Percentiles rank a stretch among this genome's conserved stretches.
These are phyloP conservation scores for Zhuqinia jingwanae DNA, from an alignment of 2,888 invertebrate species.

Conservation along the genomic window DNA sequence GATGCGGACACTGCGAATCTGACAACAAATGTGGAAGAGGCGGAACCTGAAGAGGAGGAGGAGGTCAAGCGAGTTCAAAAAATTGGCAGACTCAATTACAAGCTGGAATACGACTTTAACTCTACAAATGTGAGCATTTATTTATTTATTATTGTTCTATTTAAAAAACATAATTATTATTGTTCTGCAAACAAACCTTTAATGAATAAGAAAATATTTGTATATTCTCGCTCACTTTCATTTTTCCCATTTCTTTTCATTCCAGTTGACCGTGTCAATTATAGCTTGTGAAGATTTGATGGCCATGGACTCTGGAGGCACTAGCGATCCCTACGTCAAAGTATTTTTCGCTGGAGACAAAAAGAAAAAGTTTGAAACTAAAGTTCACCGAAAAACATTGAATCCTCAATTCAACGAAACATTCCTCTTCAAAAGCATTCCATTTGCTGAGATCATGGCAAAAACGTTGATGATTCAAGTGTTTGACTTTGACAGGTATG, in stretches of 20 bases:
- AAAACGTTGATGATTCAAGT: slow-evolving; percentile 78
- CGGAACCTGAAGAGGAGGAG: slow-evolving; percentile 74
- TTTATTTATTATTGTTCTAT: not conserved
- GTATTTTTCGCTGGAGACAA: slow-evolving; percentile 78
- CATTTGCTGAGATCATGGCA: slow-evolving; percentile 79
- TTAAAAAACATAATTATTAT: too few relatives aligned
- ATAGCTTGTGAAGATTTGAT: slow-evolving; percentile 77
- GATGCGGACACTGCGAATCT: slow-evolving; percentile 74
- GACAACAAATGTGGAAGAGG: slow-evolving; percentile 74
- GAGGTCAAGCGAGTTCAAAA: slow-evolving; percentile 75
- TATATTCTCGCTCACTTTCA: not conserved
- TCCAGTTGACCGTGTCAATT: slow-evolving; percentile 77
- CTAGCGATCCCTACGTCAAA: slow-evolving; percentile 78
- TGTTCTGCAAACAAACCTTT: too few relatives aligned
- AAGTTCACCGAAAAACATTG: slow-evolving; percentile 78
- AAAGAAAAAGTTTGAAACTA: slow-evolving; percentile 79
- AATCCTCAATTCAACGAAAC: slow-evolving; percentile 77
- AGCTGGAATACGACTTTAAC: slow-evolving; percentile 79
- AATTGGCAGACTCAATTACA: slow-evolving; percentile 77
- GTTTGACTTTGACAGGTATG: slow-evolving; percentile 79
- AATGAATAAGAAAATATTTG: too few relatives aligned
- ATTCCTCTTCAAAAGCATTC: slow-evolving; percentile 78
- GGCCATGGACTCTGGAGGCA: slow-evolving; percentile 79
- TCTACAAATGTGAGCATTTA: slow-evolving; percentile 74
- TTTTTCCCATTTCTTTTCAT: slow-evolving; percentile 16